phyloP scores from a whole-genome alignment of 2,797 vertebrate species.

The Acestrorhynchus altus region DNA sequence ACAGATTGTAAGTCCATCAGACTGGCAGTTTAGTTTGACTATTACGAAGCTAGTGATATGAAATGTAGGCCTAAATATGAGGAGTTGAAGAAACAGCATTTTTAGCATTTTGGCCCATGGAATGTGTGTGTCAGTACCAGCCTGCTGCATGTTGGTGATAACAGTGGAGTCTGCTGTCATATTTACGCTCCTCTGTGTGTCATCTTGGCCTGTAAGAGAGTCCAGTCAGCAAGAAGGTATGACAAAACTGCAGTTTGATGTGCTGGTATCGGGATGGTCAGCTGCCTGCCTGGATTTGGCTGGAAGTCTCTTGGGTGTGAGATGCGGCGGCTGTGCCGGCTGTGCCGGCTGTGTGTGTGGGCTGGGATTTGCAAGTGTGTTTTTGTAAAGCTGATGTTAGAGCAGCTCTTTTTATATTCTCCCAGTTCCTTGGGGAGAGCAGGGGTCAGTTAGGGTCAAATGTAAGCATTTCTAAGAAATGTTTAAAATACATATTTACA shows the following conservation, averaged over 20 bases:
- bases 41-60: not conserved
- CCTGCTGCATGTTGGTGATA: not conserved
- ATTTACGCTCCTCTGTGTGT: slow-evolving; percentile 38
- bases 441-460: slow-evolving; percentile 1
- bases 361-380: slow-evolving; percentile 27
- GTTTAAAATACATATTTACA: not conserved
- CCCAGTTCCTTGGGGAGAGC: not conserved
- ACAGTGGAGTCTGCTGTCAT: slow-evolving; percentile 30
- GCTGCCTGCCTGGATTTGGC: slow-evolving; percentile 58
- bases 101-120: not conserved
- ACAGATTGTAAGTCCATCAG: not conserved
- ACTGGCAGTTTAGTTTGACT: not conserved
- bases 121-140: not conserved
- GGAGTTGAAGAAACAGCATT: not conserved
- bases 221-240: slow-evolving; percentile 54
- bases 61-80: not conserved
- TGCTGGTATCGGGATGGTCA: slow-evolving; percentile 39
- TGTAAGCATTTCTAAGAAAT: not conserved
- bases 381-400: slow-evolving; percentile 10
- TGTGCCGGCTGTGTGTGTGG: slow-evolving; percentile 27
- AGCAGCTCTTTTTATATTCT: slow-evolving; percentile 32
- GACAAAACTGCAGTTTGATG: slow-evolving; percentile 55
- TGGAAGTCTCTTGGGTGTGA: slow-evolving; percentile 54
- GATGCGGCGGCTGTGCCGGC: slow-evolving; percentile 19
- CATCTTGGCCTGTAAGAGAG: slow-evolving; percentile 29